Conservation (phyloP, 2,888 invertebrate species). For the Hydraecia micacea region DNA sequence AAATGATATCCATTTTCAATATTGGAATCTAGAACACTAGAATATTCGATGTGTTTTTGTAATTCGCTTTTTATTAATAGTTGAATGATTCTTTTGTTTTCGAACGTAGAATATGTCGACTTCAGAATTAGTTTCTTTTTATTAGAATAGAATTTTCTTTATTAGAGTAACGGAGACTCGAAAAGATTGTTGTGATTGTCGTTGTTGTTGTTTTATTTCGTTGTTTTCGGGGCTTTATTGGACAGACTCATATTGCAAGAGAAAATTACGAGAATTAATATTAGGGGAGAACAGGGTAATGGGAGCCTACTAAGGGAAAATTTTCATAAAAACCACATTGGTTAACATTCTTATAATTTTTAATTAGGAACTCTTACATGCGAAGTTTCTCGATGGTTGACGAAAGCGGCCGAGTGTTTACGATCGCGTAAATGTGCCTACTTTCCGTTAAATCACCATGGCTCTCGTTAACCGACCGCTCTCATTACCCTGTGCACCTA, state of each 20-base stretch:
- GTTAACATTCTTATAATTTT: too few species aligned
- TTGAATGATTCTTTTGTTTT: conserved; percentile 30
- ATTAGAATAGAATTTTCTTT: too few species aligned
- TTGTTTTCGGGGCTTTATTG: neutral
- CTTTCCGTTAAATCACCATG: neutral
- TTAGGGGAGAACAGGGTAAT: too few species aligned
- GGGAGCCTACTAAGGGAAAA: too few species aligned
- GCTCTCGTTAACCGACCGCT: neutral
- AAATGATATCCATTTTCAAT: conserved; percentile 26
- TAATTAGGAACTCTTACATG: too few species aligned
- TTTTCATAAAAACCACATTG: too few species aligned
- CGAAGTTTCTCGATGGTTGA: neutral
- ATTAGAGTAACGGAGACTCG: too few species aligned
- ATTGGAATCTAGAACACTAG: conserved; percentile 26
- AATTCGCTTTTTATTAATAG: neutral
- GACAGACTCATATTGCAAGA: neutral
- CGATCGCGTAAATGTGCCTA: neutral
- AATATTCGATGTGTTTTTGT: conserved; percentile 21
- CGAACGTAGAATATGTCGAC: neutral
- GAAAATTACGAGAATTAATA: neutral
- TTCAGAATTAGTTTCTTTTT: neutral
- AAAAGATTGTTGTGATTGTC: too few species aligned
- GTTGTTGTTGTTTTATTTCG: too few species aligned
- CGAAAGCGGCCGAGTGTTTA: neutral
- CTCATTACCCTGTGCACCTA: too few species aligned